phyloP scores from a whole-genome alignment of 2,797 vertebrate species.

The Gouania willdenowi region DNA sequence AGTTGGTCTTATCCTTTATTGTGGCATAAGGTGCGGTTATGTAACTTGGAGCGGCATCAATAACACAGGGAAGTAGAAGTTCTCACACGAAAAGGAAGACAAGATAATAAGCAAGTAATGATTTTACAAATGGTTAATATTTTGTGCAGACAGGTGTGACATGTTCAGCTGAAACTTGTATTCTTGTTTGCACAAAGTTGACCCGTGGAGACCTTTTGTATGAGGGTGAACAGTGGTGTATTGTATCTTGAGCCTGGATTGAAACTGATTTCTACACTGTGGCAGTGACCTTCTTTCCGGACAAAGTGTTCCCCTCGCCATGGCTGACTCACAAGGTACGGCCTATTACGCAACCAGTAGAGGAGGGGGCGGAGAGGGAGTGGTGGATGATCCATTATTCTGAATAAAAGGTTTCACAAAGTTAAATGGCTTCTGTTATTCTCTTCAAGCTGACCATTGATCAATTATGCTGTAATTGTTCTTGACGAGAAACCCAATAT shows the following conservation, averaged over 20 bases:
- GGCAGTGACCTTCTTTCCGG: slow-evolving; percentile 55
- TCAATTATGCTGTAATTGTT: slow-evolving; percentile 55
- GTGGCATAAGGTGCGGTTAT: slow-evolving; percentile 60
- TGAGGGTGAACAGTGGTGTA: slow-evolving; percentile 50
- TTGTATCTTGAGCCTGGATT: slow-evolving; percentile 47
- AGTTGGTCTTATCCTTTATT: slow-evolving; percentile 63
- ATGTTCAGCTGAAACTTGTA: slow-evolving; percentile 23
- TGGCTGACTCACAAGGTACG: slow-evolving; percentile 69
- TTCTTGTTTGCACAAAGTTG: slow-evolving; percentile 17
- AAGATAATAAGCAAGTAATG: slow-evolving; percentile 15
- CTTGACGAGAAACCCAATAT: slow-evolving; percentile 25
- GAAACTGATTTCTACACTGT: slow-evolving; percentile 54
- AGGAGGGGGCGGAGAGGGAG: slow-evolving; percentile 33
- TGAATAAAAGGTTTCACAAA: slow-evolving; percentile 54
- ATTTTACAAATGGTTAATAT: slow-evolving; percentile 6
- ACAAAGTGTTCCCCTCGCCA: slow-evolving; percentile 58
- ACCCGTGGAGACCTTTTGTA: slow-evolving; percentile 24
- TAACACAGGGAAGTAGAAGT: slow-evolving; percentile 42
- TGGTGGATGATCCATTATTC: slow-evolving; percentile 57
- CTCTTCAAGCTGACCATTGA: slow-evolving; percentile 44
- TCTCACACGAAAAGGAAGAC: slow-evolving; percentile 46
- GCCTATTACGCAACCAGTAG: slow-evolving; percentile 60
- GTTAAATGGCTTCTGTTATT: slow-evolving; percentile 60
- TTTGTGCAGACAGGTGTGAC: slow-evolving; percentile 28
- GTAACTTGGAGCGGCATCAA: slow-evolving; percentile 63